phyloP scores from a whole-genome alignment of 2,888 invertebrate genomes.

The Aleiodes testaceus region DNA sequence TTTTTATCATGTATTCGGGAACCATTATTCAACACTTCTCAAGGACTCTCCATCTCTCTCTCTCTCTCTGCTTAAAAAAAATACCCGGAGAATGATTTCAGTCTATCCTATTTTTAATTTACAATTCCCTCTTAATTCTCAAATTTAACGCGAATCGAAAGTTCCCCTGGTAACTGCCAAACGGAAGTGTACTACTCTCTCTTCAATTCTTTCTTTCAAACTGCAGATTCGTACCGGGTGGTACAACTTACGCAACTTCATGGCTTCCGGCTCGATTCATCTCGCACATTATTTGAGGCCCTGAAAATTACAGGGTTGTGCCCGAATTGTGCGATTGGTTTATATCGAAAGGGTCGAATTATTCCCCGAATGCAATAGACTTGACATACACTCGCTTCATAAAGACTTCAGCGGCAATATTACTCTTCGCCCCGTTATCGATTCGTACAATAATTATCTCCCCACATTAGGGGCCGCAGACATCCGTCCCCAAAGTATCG shows the following conservation, averaged over 20 bases:
- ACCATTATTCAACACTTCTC: conserved; percentile 40
- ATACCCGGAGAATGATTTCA: conserved; percentile 16
- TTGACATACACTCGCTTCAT: conserved; percentile 51
- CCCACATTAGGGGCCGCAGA: conserved; percentile 66
- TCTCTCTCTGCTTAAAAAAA: conserved; percentile 26
- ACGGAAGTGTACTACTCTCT: conserved; percentile 40
- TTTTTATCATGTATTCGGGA: conserved; percentile 41
- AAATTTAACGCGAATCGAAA: not conserved
- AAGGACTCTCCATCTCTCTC: conserved; percentile 29
- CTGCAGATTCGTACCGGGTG: conserved; percentile 42
- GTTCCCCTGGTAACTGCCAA: conserved; percentile 39
- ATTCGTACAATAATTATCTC: conserved; percentile 71
- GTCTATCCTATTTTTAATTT: conserved; percentile 43
- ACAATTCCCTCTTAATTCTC: not conserved
- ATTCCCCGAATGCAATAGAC: conserved; percentile 8
- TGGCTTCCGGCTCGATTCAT: conserved; percentile 43
- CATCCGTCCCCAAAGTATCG: conserved; percentile 47
- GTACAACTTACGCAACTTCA: conserved; percentile 42
- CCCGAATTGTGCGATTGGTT: conserved; percentile 36
- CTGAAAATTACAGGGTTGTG: conserved; percentile 42
- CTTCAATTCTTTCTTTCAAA: conserved; percentile 26
- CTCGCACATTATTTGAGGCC: conserved; percentile 23
- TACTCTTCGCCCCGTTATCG: conserved; percentile 61
- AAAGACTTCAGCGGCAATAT: too few species aligned
- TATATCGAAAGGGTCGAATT: conserved; percentile 36